Evolutionary conservation across 2,113 vertebrate genomes (phyloP).

Genomic region (Vulpes lagopus): DNA sequence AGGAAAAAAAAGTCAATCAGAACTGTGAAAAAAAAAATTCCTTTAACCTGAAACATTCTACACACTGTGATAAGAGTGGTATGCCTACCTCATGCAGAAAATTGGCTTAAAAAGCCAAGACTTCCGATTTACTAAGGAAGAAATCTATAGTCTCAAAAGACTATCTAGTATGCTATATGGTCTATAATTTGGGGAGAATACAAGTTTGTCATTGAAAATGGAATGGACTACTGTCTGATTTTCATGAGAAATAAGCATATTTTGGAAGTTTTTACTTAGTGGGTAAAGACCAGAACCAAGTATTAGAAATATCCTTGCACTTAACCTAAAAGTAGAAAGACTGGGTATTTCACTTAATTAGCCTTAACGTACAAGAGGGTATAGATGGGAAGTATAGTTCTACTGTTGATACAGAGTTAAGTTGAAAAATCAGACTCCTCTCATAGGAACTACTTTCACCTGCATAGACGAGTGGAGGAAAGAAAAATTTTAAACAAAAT

Average conservation of each 20-base stretch:
- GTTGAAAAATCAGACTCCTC: not conserved
- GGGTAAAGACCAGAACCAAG: not conserved
- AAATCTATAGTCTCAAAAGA: not conserved
- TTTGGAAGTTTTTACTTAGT: not conserved
- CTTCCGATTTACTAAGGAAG: not conserved
- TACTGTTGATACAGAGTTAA: not conserved
- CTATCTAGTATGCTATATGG: not conserved
- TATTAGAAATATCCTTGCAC: not conserved
- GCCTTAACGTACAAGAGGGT: not conserved
- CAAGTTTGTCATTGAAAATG: not conserved
- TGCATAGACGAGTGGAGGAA: not conserved
- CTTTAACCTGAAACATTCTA: not conserved
- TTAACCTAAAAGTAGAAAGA: not conserved
- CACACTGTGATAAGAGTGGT: not conserved
- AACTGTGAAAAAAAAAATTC: not conserved
- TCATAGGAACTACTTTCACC: not conserved
- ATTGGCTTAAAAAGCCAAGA: not conserved
- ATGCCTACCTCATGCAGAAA: not conserved
- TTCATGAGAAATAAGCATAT: not conserved
- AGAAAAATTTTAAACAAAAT: not conserved
- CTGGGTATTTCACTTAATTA: not conserved
- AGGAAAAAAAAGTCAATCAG: constrained; percentile 25
- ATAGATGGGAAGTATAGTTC: not conserved
- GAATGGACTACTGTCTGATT: not conserved
- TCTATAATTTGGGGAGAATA: not conserved